phyloP scores from a whole-genome alignment of 2,113 vertebrate species.

The Malurus elegans region DNA sequence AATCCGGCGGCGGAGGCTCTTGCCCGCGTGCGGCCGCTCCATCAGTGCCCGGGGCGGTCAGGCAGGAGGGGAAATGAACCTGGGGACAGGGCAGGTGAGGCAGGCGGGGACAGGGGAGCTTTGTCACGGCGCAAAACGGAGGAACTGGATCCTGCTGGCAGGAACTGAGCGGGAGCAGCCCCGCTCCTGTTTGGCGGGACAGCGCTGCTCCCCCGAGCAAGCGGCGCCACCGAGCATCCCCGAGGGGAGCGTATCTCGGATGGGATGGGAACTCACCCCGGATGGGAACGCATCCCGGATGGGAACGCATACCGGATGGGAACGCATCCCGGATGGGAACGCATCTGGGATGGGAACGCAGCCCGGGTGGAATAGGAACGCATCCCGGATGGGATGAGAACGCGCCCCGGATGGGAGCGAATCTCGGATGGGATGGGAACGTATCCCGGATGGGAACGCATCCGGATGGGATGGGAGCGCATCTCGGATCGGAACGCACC shows the following conservation, averaged over 20 bases:
- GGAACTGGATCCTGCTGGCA: background rate
- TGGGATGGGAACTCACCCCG: background rate
- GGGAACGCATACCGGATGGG: background rate
- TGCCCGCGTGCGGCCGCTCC: background rate
- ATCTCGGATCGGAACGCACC: background rate
- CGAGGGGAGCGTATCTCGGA: background rate
- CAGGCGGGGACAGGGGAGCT: background rate
- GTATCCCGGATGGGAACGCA: background rate
- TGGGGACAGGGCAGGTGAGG: background rate
- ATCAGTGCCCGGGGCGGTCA: background rate
- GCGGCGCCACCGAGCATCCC: accelerated
- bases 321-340: background rate
- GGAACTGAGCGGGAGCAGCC: background rate
- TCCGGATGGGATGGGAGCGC: no score
- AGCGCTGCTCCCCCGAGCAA: background rate
- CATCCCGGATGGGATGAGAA: no score
- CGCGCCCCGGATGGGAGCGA: background rate
- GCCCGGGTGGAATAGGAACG: background rate
- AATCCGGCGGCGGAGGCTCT: background rate
- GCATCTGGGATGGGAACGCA: background rate
- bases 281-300: background rate
- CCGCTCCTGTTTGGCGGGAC: background rate
- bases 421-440: background rate
- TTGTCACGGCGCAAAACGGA: background rate
- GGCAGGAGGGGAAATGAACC: background rate